These are phyloP conservation scores for Gobio occitaniae DNA, from an alignment of 2,797 vertebrate species.

Conservation along the genomic window DNA sequence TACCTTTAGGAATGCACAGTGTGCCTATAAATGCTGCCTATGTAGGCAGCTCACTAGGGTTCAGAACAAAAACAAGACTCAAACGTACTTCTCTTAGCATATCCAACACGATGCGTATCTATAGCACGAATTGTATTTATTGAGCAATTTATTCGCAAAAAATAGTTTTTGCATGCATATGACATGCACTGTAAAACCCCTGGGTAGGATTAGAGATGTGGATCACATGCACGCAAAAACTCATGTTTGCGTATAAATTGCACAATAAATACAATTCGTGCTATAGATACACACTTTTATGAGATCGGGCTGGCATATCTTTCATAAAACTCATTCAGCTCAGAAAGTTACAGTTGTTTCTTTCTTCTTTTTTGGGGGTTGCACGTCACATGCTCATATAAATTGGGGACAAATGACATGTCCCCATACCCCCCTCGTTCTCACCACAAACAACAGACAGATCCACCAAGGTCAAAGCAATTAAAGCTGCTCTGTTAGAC, in stretches of 20 bases:
- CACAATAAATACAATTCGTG: too few relatives aligned
- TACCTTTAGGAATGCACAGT: background rate
- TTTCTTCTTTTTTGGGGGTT: background rate
- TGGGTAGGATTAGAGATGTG: too few relatives aligned
- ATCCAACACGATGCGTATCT: too few relatives aligned
- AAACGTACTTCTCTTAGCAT: background rate
- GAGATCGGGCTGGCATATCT: background rate
- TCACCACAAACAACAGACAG: conserved; percentile 4
- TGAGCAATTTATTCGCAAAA: too few relatives aligned
- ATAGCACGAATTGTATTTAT: too few relatives aligned
- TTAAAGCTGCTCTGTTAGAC: conserved; percentile 58
- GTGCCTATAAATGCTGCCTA: background rate
- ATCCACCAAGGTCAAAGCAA: conserved; percentile 50
- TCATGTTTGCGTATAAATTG: too few relatives aligned
- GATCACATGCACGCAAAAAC: too few relatives aligned
- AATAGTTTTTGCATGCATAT: too few relatives aligned
- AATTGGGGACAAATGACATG: conserved; percentile 37
- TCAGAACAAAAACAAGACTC: background rate
- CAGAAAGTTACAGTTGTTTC: background rate
- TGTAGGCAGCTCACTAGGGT: background rate
- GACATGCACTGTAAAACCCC: too few relatives aligned
- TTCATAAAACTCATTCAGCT: background rate
- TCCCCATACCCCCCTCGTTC: conserved; percentile 8
- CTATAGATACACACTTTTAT: too few relatives aligned
- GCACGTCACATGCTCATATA: background rate